A percentile compares a stretch with the other conserved stretches of the same genome.
These are phyloP conservation scores for Cardinalis cardinalis DNA, from an alignment of 2,113 vertebrate genomes.

Conservation along the genomic window DNA sequence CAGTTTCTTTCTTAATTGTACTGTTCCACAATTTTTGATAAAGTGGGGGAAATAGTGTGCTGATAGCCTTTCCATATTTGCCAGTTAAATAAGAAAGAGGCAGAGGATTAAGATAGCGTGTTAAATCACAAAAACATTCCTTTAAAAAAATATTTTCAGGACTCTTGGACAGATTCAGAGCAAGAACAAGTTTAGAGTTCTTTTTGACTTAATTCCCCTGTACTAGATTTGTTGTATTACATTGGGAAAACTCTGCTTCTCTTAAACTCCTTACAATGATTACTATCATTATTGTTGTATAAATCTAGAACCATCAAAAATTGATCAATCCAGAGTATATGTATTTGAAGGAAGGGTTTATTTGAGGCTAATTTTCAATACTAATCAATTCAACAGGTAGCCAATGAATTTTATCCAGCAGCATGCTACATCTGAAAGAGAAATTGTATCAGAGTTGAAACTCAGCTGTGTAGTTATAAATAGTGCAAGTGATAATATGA, in stretches of 20 bases:
- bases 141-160: background rate
- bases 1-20: background rate
- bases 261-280: background rate
- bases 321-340: accelerated
- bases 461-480: background rate
- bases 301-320: background rate
- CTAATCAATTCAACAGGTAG: background rate
- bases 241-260: background rate
- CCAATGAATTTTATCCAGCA: background rate
- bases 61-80: background rate
- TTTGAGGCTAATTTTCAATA: background rate
- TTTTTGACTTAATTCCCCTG: background rate
- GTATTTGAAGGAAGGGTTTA: background rate
- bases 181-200: accelerated
- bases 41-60: accelerated
- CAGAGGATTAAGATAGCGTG: background rate
- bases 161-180: background rate
- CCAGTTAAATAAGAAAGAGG: background rate
- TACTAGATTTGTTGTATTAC: background rate
- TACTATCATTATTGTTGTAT: background rate
- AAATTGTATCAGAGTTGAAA: background rate
- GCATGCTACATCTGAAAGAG: background rate
- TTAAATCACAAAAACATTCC: background rate
- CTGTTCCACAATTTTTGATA: background rate
- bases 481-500: background rate